Evolutionary conservation across 2,797 vertebrate species (phyloP).

Genomic region (Liasis olivaceus): DNA sequence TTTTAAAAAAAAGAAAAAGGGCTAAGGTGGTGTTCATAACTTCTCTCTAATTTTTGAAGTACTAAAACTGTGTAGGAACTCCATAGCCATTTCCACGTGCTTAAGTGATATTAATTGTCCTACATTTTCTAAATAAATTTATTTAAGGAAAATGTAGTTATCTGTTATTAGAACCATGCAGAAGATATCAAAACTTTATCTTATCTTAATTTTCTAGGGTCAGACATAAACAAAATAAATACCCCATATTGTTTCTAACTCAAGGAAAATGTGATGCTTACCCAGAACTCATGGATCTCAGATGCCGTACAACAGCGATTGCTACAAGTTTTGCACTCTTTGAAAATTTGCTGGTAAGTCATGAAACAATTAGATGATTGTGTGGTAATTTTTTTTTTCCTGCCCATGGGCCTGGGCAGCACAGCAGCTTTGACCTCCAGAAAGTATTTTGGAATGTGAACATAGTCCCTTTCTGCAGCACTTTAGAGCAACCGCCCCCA

Average conservation of each 20-base stretch:
- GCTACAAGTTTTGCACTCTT: constrained; percentile 96
- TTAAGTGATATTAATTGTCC: not conserved
- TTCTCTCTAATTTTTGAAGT: not conserved
- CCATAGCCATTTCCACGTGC: not conserved
- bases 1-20: not conserved
- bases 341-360: constrained; percentile 92
- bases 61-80: not conserved
- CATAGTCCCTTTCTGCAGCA: not conserved
- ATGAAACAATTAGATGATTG: not conserved
- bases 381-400: not conserved
- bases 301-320: constrained; percentile 89
- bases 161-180: not conserved
- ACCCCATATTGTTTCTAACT: constrained; percentile 95
- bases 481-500: not conserved
- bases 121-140: not conserved
- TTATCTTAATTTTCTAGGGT: constrained; percentile 80
- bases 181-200: not conserved
- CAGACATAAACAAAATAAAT: constrained; percentile 96
- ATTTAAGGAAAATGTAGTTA: too few species aligned
- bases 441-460: not conserved
- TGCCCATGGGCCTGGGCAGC: not conserved
- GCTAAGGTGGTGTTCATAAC: not conserved
- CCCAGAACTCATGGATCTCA: constrained; percentile 94
- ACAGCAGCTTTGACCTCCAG: not conserved
- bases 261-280: constrained; percentile 90